Conservation (phyloP, 2,113 vertebrate genomes). For the Ceyx margarethae region DNA sequence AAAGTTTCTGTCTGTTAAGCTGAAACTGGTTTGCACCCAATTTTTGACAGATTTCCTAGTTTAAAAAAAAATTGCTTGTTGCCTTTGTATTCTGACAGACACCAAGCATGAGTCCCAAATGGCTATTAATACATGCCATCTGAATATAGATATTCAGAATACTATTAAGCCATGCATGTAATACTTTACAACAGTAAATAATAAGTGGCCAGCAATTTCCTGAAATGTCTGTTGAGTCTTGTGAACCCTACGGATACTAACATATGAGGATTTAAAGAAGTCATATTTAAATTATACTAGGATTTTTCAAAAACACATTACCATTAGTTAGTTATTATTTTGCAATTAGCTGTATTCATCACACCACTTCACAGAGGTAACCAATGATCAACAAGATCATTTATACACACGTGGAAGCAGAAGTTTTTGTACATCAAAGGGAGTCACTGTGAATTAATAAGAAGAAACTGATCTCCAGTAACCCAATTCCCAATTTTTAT, state of each 20-base stretch:
- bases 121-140: neutral
- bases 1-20: neutral
- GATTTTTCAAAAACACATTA: neutral
- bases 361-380: neutral
- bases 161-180: neutral
- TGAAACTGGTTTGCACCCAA: neutral
- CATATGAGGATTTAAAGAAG: neutral
- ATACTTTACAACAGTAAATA: neutral
- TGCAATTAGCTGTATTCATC: conserved; percentile 14
- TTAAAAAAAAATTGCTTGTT: neutral
- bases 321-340: neutral
- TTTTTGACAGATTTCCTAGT: neutral
- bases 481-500: neutral
- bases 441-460: neutral
- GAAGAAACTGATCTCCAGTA: neutral
- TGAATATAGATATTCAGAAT: neutral
- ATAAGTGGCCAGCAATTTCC: neutral
- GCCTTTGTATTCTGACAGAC: neutral
- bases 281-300: neutral
- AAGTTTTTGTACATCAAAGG: neutral
- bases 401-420: neutral
- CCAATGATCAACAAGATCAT: neutral
- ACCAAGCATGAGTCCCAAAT: neutral
- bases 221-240: neutral
- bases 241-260: neutral